These are phyloP conservation scores for Cottus gobio DNA, from an alignment of 2,113 vertebrate genomes.

Conservation along the genomic window DNA sequence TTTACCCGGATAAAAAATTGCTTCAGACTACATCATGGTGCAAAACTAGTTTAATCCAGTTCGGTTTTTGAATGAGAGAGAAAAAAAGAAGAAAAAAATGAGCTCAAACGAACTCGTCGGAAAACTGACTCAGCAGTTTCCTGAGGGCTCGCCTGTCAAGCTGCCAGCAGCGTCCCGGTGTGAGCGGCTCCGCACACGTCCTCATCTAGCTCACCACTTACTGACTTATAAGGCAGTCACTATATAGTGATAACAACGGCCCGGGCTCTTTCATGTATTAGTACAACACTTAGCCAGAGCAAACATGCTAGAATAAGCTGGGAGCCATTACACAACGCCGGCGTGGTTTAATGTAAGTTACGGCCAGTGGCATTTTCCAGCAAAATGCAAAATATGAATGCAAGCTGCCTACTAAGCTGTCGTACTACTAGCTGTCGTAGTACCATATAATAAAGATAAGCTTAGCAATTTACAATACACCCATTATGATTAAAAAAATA, in stretches of 20 bases:
- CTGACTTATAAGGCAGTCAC: no score
- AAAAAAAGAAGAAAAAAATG: background rate
- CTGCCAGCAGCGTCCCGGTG: background rate
- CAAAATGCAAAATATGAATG: background rate
- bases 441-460: background rate
- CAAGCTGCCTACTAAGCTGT: background rate
- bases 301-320: background rate
- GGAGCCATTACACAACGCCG: no score
- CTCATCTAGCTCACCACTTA: background rate
- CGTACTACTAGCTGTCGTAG: no score
- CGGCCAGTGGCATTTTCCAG: background rate
- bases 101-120: background rate
- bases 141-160: slow-evolving; percentile 7
- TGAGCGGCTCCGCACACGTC: background rate
- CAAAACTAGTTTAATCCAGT: background rate
- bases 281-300: background rate
- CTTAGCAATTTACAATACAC: background rate
- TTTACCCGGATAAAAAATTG: background rate
- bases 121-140: slow-evolving; percentile 37
- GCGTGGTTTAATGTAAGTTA: background rate
- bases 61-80: background rate
- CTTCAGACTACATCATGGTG: background rate
- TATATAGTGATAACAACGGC: background rate
- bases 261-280: background rate
- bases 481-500: background rate